These are phyloP conservation scores for Sciurus niger DNA, from an alignment of 2,113 vertebrate genomes.

Conservation along the genomic window DNA sequence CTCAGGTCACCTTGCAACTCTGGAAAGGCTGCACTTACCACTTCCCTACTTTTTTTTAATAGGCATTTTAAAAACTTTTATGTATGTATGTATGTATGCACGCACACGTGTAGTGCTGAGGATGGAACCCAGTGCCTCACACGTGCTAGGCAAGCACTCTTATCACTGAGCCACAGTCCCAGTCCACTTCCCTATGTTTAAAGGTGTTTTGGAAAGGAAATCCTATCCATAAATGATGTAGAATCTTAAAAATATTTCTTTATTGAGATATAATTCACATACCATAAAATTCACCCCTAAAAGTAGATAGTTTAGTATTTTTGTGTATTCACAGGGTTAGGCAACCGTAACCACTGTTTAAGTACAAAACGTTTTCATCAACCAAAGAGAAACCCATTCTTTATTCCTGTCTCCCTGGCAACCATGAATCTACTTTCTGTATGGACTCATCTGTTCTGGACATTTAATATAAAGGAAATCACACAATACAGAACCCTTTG, in stretches of 20 bases:
- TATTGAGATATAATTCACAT: neutral
- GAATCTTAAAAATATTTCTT: neutral
- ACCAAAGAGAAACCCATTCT: neutral
- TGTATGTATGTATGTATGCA: too few species aligned
- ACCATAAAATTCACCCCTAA: neutral
- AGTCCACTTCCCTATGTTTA: neutral
- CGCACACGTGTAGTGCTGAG: too few species aligned
- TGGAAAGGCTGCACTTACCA: neutral
- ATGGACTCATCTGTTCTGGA: neutral
- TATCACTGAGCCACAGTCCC: too few species aligned
- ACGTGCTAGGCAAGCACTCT: too few species aligned
- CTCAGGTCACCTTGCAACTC: neutral
- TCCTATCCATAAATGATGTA: neutral
- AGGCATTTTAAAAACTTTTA: too few species aligned
- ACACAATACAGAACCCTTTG: neutral
- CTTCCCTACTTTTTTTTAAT: neutral
- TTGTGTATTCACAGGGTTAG: neutral
- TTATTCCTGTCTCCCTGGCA: neutral
- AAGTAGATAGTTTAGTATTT: neutral
- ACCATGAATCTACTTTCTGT: neutral
- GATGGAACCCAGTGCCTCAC: too few species aligned
- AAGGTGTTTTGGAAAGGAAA: neutral
- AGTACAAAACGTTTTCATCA: conserved; percentile 33
- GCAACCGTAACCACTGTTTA: neutral
- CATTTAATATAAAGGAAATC: neutral